These are phyloP conservation scores for Parasteatoda lunata DNA, from an alignment of 2,888 invertebrate species.

Conservation along the genomic window DNA sequence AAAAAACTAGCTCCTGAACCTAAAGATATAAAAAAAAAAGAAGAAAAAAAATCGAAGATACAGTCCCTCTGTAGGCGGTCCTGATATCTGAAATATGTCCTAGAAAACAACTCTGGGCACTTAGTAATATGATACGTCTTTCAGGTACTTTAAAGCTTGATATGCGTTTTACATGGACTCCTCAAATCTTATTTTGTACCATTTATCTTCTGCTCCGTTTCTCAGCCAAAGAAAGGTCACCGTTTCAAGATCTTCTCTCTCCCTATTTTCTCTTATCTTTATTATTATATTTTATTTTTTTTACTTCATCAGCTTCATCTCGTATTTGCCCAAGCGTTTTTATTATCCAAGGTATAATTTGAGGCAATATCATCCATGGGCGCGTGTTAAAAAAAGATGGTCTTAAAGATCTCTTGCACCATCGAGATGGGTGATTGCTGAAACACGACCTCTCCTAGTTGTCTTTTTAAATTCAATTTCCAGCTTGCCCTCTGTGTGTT, in stretches of 20 bases:
- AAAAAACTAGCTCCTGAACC: no score
- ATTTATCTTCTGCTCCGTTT: background rate
- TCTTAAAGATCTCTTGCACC: background rate
- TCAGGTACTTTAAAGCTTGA: no score
- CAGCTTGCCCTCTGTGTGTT: background rate
- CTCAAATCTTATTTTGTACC: background rate
- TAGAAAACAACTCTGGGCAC: no score
- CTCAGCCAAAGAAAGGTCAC: background rate
- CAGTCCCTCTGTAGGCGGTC: no score
- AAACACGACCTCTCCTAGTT: background rate
- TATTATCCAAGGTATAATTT: slow-evolving; percentile 52
- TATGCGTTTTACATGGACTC: no score
- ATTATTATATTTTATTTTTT: no score
- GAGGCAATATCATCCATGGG: background rate
- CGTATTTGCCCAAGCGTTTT: slow-evolving; percentile 47
- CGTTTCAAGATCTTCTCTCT: background rate
- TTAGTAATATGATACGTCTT: no score
- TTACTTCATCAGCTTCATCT: background rate
- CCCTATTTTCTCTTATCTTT: background rate
- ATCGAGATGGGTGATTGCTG: background rate
- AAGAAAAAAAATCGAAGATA: no score
- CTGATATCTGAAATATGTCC: no score
- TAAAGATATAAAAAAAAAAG: no score
- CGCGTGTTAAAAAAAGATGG: background rate
- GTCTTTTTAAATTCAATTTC: slow-evolving; percentile 3